A percentile compares a stretch with the other conserved stretches of the same genome.
phyloP scores from a whole-genome alignment of 1,140 invertebrate genomes.

The Diprion similis region DNA sequence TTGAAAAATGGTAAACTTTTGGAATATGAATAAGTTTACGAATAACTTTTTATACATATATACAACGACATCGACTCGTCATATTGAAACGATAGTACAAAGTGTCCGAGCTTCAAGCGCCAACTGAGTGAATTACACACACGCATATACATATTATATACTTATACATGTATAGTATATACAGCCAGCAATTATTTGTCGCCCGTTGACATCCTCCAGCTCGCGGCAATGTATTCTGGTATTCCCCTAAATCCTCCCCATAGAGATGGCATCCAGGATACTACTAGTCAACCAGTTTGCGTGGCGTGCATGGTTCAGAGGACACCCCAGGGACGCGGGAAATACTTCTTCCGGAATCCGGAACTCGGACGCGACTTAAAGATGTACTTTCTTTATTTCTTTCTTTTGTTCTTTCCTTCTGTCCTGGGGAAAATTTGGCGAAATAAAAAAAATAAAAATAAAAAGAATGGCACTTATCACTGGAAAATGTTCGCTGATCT shows the following conservation, averaged over 20 bases:
- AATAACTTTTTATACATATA: too few relatives aligned
- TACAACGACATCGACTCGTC: too few relatives aligned
- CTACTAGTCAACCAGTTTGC: background rate
- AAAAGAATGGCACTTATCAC: too few relatives aligned
- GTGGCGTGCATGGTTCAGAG: background rate
- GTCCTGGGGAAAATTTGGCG: background rate
- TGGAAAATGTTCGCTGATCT: too few relatives aligned
- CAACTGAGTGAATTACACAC: too few relatives aligned
- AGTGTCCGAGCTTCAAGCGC: too few relatives aligned
- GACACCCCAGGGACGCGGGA: background rate
- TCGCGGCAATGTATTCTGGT: background rate
- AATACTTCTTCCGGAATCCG: background rate
- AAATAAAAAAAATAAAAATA: background rate
- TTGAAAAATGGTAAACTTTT: too few relatives aligned
- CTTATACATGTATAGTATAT: too few relatives aligned
- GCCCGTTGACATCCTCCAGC: background rate
- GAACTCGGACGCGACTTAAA: conserved; percentile 1
- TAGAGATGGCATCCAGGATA: background rate
- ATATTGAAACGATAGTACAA: too few relatives aligned
- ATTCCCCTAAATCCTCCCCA: background rate
- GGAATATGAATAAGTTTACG: too few relatives aligned
- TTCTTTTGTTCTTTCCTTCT: too few relatives aligned
- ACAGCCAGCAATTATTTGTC: background rate
- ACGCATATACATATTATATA: too few relatives aligned
- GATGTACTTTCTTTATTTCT: background rate